Conservation (phyloP, 2,797 vertebrate species). For the Gymnopithys bicolor region DNA sequence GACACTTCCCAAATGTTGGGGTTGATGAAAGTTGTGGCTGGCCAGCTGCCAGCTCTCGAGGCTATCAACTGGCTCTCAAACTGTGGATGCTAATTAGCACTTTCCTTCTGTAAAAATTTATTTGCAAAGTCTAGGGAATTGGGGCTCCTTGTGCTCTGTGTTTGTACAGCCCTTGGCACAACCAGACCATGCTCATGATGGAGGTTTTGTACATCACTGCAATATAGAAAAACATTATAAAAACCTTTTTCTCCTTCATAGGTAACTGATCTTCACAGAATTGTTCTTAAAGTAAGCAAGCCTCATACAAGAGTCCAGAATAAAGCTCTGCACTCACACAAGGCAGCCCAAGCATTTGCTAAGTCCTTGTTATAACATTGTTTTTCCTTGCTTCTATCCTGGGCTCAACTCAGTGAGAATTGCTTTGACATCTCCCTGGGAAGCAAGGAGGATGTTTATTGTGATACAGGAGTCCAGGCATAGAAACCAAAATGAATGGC, state of each 20-base stretch:
- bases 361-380: constrained; percentile 23
- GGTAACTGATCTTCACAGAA: background rate
- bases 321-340: background rate
- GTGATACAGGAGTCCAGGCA: background rate
- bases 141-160: accelerated
- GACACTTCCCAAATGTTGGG: background rate
- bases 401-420: background rate
- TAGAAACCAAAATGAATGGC: background rate
- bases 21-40: constrained; percentile 21
- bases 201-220: background rate
- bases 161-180: background rate
- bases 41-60: background rate
- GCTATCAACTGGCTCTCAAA: background rate
- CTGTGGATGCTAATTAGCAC: background rate
- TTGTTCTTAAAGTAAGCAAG: background rate
- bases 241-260: background rate
- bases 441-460: background rate
- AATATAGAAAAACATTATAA: accelerated
- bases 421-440: background rate
- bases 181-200: accelerated
- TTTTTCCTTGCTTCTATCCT: background rate
- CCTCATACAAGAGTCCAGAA: background rate
- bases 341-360: background rate
- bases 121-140: background rate
- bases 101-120: background rate